Conservation (phyloP, 2,888 invertebrate genomes). For the Poecilobothrus nobilitatus region DNA sequence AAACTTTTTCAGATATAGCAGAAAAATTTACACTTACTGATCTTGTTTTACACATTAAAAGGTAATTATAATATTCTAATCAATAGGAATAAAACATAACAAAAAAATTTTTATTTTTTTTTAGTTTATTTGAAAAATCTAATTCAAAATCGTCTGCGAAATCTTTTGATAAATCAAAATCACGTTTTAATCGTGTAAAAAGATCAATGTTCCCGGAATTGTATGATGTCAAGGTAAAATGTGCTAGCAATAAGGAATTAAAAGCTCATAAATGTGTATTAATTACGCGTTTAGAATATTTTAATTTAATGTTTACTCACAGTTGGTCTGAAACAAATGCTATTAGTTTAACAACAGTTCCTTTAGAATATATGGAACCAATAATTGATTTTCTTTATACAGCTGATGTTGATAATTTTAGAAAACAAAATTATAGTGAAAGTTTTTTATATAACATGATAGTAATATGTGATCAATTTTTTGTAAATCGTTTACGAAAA, state of each 20-base stretch:
- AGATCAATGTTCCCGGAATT: constrained; percentile 47
- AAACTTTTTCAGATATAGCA: neutral
- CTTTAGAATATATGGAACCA: constrained; percentile 48
- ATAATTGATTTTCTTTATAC: constrained; percentile 70
- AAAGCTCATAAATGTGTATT: constrained; percentile 75
- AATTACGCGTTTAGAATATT: constrained; percentile 74
- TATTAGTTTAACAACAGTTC: constrained; percentile 36
- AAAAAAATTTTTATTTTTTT: no score
- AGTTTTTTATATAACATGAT: constrained; percentile 62
- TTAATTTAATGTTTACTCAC: constrained; percentile 71
- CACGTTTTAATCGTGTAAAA: constrained; percentile 42
- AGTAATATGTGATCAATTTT: constrained; percentile 70
- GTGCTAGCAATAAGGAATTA: constrained; percentile 47
- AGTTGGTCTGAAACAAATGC: constrained; percentile 52
- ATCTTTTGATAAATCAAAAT: constrained; percentile 26
- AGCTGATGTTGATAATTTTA: constrained; percentile 53
- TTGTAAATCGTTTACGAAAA: constrained; percentile 61
- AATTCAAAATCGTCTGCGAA: constrained; percentile 18
- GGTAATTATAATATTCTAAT: neutral
- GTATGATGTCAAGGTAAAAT: constrained; percentile 54
- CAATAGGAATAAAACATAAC: no score
- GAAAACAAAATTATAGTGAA: constrained; percentile 57
- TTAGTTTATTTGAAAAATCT: no score
- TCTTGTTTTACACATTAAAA: neutral
- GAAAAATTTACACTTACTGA: neutral